Base-by-base conservation (phyloP, 2,113 vertebrate species). In the Myiagra hebetior region DNA sequence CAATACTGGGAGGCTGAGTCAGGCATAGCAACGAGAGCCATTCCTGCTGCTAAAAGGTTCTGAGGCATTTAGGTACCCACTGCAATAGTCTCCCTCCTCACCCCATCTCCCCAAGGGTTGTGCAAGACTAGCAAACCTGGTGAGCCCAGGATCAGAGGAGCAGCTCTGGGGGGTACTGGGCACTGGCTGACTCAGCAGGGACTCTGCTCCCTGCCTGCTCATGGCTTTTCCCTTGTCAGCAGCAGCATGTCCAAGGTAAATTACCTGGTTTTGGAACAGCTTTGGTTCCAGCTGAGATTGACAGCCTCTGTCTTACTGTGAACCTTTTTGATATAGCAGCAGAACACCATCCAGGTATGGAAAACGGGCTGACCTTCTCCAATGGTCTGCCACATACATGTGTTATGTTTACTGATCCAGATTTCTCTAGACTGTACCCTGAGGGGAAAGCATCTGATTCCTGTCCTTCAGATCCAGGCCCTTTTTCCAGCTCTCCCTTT, bases 1-100 rank as follows among this genome's bases (percentile, higher is more conserved):
- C 88, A 97, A 95, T 46, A 10, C n/a, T 14, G 57, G 41, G 67
- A 91, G 26, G 92, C 87, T 94, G 89, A 96, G 73, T 74, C 95
- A 95, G 91, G 46, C 31, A 3, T 0, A 69, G 84, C 42, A 46
- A 70, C 42, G 11, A 27, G 60, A 89, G 42, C 56, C 28, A 15
- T 70, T 69, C 46, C 81, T 92, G 50, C 50, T 94, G 73, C 65
- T 59, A 74, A 37, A 72, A 68, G 60, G 33, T 69, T 75, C 7
- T 3, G 44, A 7, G 79, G 67, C 49, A 3, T 85, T 69, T 41
- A 68, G 89, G 72, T 79, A n/a, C 41, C 53, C 47, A 15, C 7
- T 69, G 67, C 72, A 90, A 57, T 27, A 31, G 42, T 57, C 69
- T 69, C 18, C 42, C 64, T 87, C 44, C 80, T 91, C 63, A n/a